These are phyloP conservation scores for Pseudonaja textilis DNA, from an alignment of 2,113 vertebrate species.

Conservation along the genomic window DNA sequence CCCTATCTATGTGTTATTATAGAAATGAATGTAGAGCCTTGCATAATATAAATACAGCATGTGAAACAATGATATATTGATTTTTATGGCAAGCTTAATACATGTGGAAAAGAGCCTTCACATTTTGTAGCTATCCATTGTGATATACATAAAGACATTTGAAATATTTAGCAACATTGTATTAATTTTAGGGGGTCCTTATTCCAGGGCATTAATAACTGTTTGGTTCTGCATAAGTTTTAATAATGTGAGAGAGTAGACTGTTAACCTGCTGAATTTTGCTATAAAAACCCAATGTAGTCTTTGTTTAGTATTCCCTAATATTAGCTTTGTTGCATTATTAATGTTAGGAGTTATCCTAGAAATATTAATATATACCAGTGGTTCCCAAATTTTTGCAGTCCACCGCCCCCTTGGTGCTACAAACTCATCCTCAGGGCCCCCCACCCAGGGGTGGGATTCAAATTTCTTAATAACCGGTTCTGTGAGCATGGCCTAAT, in stretches of 20 bases:
- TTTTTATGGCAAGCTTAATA: constrained; percentile 31
- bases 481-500: too few species aligned
- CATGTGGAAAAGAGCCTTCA: neutral
- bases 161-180: neutral
- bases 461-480: too few species aligned
- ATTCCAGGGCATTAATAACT: neutral
- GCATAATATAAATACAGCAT: constrained; percentile 36
- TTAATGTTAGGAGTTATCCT: neutral
- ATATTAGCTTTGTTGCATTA: neutral
- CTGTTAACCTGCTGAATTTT: neutral
- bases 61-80: constrained; percentile 35
- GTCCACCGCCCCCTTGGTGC: too few species aligned
- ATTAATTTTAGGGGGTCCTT: neutral
- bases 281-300: neutral
- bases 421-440: too few species aligned
- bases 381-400: too few species aligned
- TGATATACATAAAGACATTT: neutral
- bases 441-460: too few species aligned
- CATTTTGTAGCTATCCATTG: constrained; percentile 8
- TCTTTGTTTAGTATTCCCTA: neutral
- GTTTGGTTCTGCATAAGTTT: neutral
- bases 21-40: constrained; percentile 49
- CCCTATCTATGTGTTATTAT: constrained; percentile 52
- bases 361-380: neutral
- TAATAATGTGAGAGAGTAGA: neutral